These are phyloP conservation scores for Labeo calbasu DNA, from an alignment of 2,797 vertebrate genomes.

Conservation along the genomic window DNA sequence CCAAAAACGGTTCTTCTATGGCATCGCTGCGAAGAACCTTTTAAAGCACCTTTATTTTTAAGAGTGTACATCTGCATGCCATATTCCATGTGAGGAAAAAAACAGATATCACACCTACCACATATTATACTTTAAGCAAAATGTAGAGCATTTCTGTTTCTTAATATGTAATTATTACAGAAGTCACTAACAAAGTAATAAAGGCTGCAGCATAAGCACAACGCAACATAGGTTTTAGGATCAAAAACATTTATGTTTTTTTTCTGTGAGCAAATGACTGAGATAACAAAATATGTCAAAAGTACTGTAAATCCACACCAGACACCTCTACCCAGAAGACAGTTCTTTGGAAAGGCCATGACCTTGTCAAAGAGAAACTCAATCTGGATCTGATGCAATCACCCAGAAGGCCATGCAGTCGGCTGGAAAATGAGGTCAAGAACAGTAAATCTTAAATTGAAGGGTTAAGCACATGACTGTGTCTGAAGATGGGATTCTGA, in stretches of 20 bases:
- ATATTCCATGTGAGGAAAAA: not conserved
- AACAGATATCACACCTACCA: not conserved
- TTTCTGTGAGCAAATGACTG: not conserved
- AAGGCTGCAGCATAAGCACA: not conserved
- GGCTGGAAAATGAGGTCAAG: slow-evolving; percentile 35
- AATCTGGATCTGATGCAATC: slow-evolving; percentile 54
- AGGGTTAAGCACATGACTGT: not conserved
- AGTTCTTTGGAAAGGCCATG: slow-evolving; percentile 25
- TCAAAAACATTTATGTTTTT: not conserved
- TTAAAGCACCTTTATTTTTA: too few relatives aligned
- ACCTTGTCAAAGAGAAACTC: slow-evolving; percentile 36
- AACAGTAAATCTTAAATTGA: slow-evolving; percentile 45
- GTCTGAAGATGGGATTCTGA: too few relatives aligned
- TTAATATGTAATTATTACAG: not conserved
- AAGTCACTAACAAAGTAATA: not conserved
- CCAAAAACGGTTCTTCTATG: too few relatives aligned
- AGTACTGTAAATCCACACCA: slow-evolving; percentile 8
- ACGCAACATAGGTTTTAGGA: not conserved
- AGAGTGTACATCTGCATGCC: not conserved
- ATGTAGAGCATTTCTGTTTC: not conserved
- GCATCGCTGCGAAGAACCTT: too few relatives aligned
- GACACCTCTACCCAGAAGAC: not conserved
- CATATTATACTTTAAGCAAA: not conserved
- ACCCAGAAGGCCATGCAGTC: slow-evolving; percentile 49
- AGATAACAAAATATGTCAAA: slow-evolving; percentile 28